Conservation (phyloP, 2,888 invertebrate genomes). For the Dolichomitus sp. region DNA sequence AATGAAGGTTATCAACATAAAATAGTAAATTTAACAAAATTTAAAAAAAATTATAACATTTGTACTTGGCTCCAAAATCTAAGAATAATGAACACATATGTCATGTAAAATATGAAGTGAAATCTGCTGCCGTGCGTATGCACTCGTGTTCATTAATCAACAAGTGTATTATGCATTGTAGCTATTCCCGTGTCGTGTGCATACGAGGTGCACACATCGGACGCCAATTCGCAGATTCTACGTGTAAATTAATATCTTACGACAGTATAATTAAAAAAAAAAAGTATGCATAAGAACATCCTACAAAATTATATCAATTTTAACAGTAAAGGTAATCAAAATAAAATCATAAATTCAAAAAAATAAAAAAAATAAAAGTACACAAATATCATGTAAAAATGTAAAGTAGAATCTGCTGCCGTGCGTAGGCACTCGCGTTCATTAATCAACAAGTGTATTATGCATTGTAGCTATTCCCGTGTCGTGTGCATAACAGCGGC, state of each 20-base stretch:
- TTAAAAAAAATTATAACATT: neutral
- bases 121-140: neutral
- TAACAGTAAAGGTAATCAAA: no score
- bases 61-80: neutral
- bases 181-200: constrained; percentile 38
- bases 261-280: no score
- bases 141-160: constrained; percentile 39
- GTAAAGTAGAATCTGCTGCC: neutral
- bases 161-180: constrained; percentile 12
- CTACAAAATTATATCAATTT: no score
- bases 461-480: constrained; percentile 20
- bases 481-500: constrained; percentile 48
- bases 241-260: no score
- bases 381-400: neutral
- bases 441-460: constrained; percentile 41
- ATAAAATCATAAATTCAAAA: no score
- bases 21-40: neutral
- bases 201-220: constrained; percentile 42
- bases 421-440: constrained; percentile 1
- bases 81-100: neutral
- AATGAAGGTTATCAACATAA: neutral
- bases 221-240: constrained; percentile 65
- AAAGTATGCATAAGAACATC: no score
- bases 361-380: no score
- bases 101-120: neutral